These are phyloP conservation scores for Pelagia noctiluca DNA, from an alignment of 30 jellyfish, hydroid and myxozoan species.

Conservation along the genomic window DNA sequence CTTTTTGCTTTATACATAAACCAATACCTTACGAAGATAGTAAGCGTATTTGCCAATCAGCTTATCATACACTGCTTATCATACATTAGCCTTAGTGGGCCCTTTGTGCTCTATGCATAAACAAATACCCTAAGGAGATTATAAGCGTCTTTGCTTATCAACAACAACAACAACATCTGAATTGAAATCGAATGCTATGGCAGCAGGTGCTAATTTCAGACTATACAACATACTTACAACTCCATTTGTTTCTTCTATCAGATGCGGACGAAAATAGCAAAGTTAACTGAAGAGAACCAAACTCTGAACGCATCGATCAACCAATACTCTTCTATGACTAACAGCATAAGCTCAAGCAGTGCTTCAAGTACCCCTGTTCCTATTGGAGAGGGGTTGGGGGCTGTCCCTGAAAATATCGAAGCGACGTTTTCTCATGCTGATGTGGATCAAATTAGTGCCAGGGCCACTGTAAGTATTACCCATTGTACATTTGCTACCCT, in stretches of 20 bases:
- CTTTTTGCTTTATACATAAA: too few relatives aligned
- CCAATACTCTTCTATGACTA: constrained; percentile 68
- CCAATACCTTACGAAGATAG: too few relatives aligned
- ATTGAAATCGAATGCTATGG: too few relatives aligned
- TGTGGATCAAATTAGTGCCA: constrained; percentile 93
- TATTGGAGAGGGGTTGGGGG: constrained; percentile 67
- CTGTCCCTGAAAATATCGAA: constrained; percentile 77
- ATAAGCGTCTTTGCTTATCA: too few relatives aligned
- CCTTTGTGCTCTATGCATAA: too few relatives aligned
- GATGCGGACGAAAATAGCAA: constrained; percentile 67
- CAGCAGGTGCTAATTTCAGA: too few relatives aligned
- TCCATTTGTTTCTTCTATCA: constrained; percentile 30
- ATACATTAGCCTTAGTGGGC: background rate
- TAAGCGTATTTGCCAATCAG: too few relatives aligned
- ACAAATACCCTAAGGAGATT: too few relatives aligned
- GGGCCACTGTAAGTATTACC: constrained; percentile 83
- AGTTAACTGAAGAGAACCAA: constrained; percentile 82
- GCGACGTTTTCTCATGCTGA: constrained; percentile 84
- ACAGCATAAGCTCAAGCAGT: constrained; percentile 34
- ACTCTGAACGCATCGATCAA: constrained; percentile 61
- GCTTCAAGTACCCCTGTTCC: constrained; percentile 69
- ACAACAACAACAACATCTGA: too few relatives aligned
- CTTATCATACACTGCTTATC: too few relatives aligned
- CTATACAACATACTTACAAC: too few relatives aligned
- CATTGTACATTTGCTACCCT: too few relatives aligned